Evolutionary conservation across 2,888 invertebrate genomes (phyloP), one percentile per base, ranked within the genome.

Genomic region (Drosophila nr. perissopoda): DNA sequence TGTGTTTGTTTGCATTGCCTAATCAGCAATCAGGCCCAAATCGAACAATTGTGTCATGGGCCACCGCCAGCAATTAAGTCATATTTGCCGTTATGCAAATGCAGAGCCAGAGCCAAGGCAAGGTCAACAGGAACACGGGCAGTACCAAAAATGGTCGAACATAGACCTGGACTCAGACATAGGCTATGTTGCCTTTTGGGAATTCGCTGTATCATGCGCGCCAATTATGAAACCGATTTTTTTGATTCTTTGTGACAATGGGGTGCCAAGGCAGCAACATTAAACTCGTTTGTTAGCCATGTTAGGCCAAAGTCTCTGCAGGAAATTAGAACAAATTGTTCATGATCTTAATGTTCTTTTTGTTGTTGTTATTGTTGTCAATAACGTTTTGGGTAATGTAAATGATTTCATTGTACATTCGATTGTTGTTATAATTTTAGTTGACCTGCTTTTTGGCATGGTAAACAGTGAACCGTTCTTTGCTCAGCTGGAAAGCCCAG

Each of bases 321-420:
- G 69, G 74, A 78, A 89, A 91, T 86, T 88, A 82, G 90, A 88
- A 78, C 89, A 86, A 86, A 83, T 90, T 79, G 84, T 75, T 73
- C 91, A 80, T 90, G 88, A 78, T 76, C 89, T 51, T 45, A 67
- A 69, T 58, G 59, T 68, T 68, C 10, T 10, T 11, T 8, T 38
- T 65, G 48, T 58, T 45, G 45, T 49, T 52, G 36, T 67, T 69
- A 31, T 63, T 71, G 51, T 64, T 65, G 67, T 53, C 67, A 42
- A 64, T 42, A 59, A 56, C 31, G 64, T 69, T 73, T 62, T 62
- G 48, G 61, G 45, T 59, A 49, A 57, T 69, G 60, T 67, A 78
- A 79, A 78, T 70, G 38, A 69, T 68, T 76, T 76, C 48, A 69
- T 76, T 76, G 54, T 54, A 31, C 59, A 60, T 59, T 13, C 53